Percentiles rank a stretch among this genome's conserved stretches.
These are phyloP conservation scores for Sebastes vulpes DNA, from an alignment of 2,797 vertebrate genomes.

Conservation along the genomic window DNA sequence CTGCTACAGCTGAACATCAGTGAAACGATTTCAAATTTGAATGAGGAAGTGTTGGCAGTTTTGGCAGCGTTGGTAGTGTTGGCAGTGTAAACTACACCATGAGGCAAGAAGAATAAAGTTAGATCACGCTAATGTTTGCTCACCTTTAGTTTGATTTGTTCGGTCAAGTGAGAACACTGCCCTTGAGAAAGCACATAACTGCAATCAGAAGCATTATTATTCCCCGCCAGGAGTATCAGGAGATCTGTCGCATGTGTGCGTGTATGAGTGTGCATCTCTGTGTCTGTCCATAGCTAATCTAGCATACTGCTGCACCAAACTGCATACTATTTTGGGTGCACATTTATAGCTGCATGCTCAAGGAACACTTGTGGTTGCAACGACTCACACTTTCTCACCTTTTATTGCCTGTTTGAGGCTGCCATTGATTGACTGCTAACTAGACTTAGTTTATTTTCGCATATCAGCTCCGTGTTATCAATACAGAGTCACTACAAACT, in stretches of 20 bases:
- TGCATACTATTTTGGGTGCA: not conserved
- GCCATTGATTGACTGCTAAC: too few species aligned
- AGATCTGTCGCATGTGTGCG: not conserved
- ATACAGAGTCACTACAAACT: too few species aligned
- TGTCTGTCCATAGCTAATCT: not conserved
- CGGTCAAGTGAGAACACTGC: not conserved
- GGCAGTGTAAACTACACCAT: not conserved
- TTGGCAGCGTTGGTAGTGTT: not conserved
- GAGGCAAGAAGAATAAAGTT: not conserved
- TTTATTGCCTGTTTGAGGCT: too few species aligned
- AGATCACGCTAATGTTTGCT: not conserved
- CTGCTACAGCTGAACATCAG: constrained; percentile 10
- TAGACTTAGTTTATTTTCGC: too few species aligned
- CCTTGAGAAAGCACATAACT: not conserved
- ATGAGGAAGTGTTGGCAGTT: not conserved
- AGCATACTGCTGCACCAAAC: not conserved
- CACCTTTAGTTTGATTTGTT: not conserved
- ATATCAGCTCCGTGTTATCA: too few species aligned
- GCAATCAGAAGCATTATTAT: not conserved
- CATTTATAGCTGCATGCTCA: too few species aligned
- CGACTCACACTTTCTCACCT: too few species aligned
- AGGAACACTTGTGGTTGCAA: too few species aligned
- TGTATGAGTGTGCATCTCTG: not conserved
- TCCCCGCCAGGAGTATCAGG: not conserved
- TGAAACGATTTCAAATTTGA: not conserved